These are phyloP conservation scores for Dipodomys spectabilis DNA, from an alignment of 2,113 vertebrate genomes.

Conservation along the genomic window DNA sequence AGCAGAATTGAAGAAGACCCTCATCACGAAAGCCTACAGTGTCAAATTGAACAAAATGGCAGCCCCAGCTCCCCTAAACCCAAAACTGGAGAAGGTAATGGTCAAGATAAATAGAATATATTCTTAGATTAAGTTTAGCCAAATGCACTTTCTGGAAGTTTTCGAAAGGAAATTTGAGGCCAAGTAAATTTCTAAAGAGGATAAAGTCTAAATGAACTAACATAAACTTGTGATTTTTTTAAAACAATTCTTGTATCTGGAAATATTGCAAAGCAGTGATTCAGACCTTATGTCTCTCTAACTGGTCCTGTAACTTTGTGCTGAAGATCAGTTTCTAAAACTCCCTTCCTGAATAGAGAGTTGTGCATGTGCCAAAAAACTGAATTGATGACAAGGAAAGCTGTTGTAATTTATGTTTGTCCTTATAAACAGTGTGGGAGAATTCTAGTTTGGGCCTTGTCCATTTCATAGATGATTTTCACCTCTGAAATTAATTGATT, in stretches of 20 bases:
- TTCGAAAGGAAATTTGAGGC: neutral
- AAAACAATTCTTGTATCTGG: neutral
- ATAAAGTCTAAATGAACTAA: neutral
- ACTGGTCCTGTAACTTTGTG: neutral
- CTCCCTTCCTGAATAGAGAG: neutral
- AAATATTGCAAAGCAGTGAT: neutral
- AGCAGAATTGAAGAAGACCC: constrained; percentile 84
- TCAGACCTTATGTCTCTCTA: neutral
- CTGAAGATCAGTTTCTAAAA: neutral
- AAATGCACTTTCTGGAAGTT: neutral
- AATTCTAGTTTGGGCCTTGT: constrained; percentile 49
- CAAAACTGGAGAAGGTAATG: constrained; percentile 85
- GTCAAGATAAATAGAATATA: no score
- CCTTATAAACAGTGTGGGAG: constrained; percentile 13
- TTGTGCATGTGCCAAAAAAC: neutral
- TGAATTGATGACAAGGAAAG: neutral
- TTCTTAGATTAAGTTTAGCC: neutral
- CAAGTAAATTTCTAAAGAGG: constrained; percentile 14
- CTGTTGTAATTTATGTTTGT: constrained; percentile 5
- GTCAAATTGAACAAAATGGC: constrained; percentile 77
- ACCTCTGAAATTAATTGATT: constrained; percentile 34
- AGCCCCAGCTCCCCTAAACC: constrained; percentile 69
- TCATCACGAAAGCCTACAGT: constrained; percentile 74
- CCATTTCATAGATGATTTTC: neutral
- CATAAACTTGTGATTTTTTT: neutral